A percentile compares a stretch with the other conserved stretches of the same genome.
These are phyloP conservation scores for Python bivittatus DNA, from an alignment of 2,113 vertebrate genomes.

Conservation along the genomic window DNA sequence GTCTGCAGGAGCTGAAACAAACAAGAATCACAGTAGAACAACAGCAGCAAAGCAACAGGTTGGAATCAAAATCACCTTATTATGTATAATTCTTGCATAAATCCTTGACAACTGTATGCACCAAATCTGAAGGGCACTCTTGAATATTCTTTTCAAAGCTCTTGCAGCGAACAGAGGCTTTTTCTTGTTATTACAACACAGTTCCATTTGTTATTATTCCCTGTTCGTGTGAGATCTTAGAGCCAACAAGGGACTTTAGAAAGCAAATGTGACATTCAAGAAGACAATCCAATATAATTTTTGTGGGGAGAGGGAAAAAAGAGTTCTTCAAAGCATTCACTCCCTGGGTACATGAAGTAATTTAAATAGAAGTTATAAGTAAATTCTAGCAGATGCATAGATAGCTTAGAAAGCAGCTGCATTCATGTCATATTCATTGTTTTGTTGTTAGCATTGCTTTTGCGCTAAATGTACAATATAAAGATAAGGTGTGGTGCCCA, in stretches of 20 bases:
- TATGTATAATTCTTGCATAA: conserved; percentile 13
- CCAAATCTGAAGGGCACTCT: conserved; percentile 6
- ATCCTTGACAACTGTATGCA: conserved; percentile 39
- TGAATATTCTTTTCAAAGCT: conserved; percentile 35
- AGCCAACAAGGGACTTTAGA: conserved; percentile 6
- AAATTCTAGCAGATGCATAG: neutral
- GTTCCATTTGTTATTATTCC: conserved; percentile 9
- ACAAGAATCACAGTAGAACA: conserved; percentile 23
- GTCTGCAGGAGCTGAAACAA: neutral
- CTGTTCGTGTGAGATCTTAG: conserved; percentile 30
- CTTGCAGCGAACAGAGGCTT: neutral
- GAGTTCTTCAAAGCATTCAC: neutral
- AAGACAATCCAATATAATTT: neutral
- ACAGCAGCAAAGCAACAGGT: conserved; percentile 48
- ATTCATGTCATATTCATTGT: neutral
- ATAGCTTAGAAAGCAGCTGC: conserved; percentile 1
- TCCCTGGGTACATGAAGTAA: conserved; percentile 29
- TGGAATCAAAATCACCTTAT: conserved; percentile 27
- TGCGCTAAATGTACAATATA: conserved; percentile 6
- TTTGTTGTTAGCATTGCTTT: conserved; percentile 24
- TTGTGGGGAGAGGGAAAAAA: too few species aligned
- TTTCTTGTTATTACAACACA: conserved; percentile 13
- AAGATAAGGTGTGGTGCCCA: neutral
- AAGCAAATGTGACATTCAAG: conserved; percentile 1
- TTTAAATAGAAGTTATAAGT: conserved; percentile 35